Conservation (phyloP, 2,113 vertebrate species). For the Heterochromis multidens region DNA sequence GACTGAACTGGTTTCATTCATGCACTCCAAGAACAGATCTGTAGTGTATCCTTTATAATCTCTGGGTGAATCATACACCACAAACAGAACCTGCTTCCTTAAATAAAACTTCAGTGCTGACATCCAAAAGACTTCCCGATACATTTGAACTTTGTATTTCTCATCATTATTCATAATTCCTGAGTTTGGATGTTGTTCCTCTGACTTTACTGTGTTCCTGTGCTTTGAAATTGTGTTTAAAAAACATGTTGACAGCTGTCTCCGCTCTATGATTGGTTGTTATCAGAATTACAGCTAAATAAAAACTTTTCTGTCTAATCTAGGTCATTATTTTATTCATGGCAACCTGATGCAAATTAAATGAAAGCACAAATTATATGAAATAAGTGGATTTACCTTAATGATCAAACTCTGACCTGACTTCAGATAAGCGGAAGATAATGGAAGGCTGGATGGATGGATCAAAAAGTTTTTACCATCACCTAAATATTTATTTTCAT, state of each 20-base stretch:
- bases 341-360: too few species aligned
- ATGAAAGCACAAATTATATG: too few species aligned
- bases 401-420: too few species aligned
- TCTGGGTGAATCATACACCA: background rate
- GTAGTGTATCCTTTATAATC: background rate
- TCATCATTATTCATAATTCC: background rate
- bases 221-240: background rate
- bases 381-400: too few species aligned
- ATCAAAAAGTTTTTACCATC: too few species aligned
- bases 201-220: background rate
- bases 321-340: too few species aligned
- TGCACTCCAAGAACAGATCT: background rate
- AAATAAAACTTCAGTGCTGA: background rate
- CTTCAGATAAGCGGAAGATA: background rate
- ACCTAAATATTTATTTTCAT: too few species aligned
- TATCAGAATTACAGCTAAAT: background rate
- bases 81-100: background rate
- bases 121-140: background rate
- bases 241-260: background rate
- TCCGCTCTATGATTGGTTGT: background rate
- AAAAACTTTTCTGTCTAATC: too few species aligned
- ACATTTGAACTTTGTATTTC: background rate
- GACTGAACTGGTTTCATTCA: background rate
- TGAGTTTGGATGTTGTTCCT: background rate
- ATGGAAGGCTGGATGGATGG: background rate